Evolutionary conservation across 2,113 vertebrate species (phyloP), one percentile per base, ranked within the genome.

Genomic region (Hypocryptadius cinnamomeus): DNA sequence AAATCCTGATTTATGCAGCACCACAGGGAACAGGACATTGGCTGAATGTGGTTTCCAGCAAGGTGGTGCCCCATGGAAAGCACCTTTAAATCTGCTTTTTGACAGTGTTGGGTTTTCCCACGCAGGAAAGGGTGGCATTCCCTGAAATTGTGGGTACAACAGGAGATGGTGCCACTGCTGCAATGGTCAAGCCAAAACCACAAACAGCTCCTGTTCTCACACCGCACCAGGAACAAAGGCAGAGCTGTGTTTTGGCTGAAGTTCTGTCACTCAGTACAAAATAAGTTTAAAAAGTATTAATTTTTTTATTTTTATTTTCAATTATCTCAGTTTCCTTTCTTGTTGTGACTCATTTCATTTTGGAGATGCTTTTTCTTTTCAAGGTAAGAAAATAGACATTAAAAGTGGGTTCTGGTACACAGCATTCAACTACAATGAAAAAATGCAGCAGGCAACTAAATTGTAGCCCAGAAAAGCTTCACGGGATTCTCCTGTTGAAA

Each of bases 11-110:
- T 48, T 17, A 14, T 53, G 10, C 31, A 27, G 31, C 28, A 33
- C 6, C 40, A 5, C 37, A 18, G 0, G 22, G 28, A 70, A 3
- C 2, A 1, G n/a, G 10, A 14, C 28, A 4, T 1, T 12, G 27
- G 7, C 44, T 59, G 42, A n/a, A 35, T 3, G 3, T 16, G 40
- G 8, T 12, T 73, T 23, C 31, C 48, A 73, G 51, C 73, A 28
- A 47, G 28, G 28, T 3, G 16, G 11, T 12, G 22, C 8, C 48
- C 33, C n/a, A 15, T 3, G 30, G 51, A 37, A 59, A 89, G 9
- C 23, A 31, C 23, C 9, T 35, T 57, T 50, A 16, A 12, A 23
- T 8, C 8, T 12, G 13, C 22, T 40, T 30, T 23, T 30, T 71
- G 74, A 6, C 54, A 60, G 19, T 2, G 4, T 3, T 15, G 40